Conservation (phyloP, 2,888 invertebrate species). For the Taenaris catops region DNA sequence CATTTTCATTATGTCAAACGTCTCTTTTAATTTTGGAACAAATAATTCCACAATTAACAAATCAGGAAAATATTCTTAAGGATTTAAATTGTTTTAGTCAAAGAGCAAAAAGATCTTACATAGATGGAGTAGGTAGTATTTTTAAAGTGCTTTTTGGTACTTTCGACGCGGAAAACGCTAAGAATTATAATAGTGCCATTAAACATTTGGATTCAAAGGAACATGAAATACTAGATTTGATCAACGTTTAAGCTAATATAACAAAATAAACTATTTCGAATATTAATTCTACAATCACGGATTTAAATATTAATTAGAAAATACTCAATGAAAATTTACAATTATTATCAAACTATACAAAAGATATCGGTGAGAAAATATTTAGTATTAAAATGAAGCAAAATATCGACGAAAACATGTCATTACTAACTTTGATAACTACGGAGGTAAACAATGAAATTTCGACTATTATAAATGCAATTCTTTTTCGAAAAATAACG, state of each 20-base stretch:
- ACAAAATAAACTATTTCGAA: constrained; percentile 20
- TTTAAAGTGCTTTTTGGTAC: constrained; percentile 27
- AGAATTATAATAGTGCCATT: constrained; percentile 24
- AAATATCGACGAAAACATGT: constrained; percentile 23
- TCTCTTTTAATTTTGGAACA: constrained; percentile 19
- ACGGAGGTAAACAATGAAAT: constrained; percentile 24
- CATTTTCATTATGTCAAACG: too few species aligned
- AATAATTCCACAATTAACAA: constrained; percentile 19
- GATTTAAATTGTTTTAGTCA: constrained; percentile 19
- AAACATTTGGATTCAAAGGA: constrained; percentile 21
- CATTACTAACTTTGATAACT: constrained; percentile 22
- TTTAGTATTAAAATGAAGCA: constrained; percentile 24
- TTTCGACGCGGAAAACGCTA: constrained; percentile 22
- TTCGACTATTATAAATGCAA: constrained; percentile 21
- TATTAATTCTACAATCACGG: constrained; percentile 22
- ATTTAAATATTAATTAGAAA: constrained; percentile 18
- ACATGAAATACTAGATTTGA: constrained; percentile 18
- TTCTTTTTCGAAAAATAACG: constrained; percentile 23
- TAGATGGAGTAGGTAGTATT: constrained; percentile 24
- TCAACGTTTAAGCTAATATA: constrained; percentile 21
- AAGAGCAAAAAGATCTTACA: constrained; percentile 21
- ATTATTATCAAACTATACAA: constrained; percentile 19
- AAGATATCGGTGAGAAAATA: constrained; percentile 14
- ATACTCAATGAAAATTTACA: constrained; percentile 23
- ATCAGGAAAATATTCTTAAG: constrained; percentile 20